These are phyloP conservation scores for Telmatochromis brachygnathus DNA, from an alignment of 2,113 vertebrate species.

Conservation along the genomic window DNA sequence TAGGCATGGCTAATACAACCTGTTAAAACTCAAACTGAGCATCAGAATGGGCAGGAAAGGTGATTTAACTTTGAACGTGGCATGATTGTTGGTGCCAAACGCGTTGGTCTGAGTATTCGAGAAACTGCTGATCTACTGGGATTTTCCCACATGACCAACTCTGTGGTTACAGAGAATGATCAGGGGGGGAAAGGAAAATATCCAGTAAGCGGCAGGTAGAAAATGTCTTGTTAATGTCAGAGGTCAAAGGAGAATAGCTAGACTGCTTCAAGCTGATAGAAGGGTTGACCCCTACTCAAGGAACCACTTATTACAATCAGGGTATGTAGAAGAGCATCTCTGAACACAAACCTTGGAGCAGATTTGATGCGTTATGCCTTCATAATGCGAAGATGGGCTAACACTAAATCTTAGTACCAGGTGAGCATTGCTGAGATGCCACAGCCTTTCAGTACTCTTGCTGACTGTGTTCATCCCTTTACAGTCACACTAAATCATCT, in stretches of 20 bases:
- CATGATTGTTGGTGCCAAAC: neutral
- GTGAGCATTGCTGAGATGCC: neutral
- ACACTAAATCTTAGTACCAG: neutral
- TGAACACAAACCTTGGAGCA: neutral
- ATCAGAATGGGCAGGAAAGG: neutral
- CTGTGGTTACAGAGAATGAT: neutral
- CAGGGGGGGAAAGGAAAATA: neutral
- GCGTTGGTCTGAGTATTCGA: rapidly evolving
- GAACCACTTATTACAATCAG: neutral
- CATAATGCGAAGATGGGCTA: neutral
- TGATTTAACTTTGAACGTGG: neutral
- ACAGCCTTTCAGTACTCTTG: neutral
- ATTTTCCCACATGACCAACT: neutral
- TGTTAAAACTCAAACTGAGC: neutral
- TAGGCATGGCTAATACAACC: neutral
- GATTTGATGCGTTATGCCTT: neutral
- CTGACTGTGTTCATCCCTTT: neutral
- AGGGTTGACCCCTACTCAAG: neutral
- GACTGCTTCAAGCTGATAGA: neutral
- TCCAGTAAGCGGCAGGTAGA: neutral
- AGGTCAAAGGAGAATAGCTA: neutral
- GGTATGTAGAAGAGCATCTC: neutral
- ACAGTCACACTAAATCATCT: neutral
- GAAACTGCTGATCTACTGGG: neutral
- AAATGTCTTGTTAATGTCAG: neutral